Base-by-base conservation (phyloP, 2,888 invertebrate genomes). In the Drosophila borealis region DNA sequence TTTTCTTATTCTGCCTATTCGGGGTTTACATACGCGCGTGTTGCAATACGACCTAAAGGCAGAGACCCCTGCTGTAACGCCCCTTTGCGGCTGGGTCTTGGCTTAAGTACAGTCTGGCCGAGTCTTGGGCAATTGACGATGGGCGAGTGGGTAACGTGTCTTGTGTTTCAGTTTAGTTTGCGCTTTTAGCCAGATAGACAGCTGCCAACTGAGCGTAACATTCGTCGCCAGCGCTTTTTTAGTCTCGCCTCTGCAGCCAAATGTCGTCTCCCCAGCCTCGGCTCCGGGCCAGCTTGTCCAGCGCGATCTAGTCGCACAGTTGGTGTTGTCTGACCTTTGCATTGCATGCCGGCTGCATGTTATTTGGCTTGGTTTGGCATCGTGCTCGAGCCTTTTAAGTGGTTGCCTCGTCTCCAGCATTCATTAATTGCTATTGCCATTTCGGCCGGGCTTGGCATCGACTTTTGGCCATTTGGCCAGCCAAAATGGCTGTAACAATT, bases 391-490 rank as follows among this genome's bases (percentile, higher is more conserved):
- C 72, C 78, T 76, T 76, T 76, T 77, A 73, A 77, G 78, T 77
- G 76, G 41, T 48, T 69, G 68, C 45, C 42, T 65, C 51, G 61
- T 64, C 77, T 49, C 44, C 57, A 65, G 79, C 66, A 78, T 74
- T 69, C 78, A 75, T 81, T 82, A 82, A 82, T 82, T 82, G 84
- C 81, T 80, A 56, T 77, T 86, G 82, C 79, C 81, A 78, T 85
- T 85, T 85, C 49, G 61, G 60, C 63, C 64, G 55, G 73, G 73
- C 59, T 59, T 72, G 77, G 54, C 69, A 53, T 10, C 57, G 63
- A 61, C 70, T 66, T 72, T 70, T 65, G 72, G 74, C 78, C 72
- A 72, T 80, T 62, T 63, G 29, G 48, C 49, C 54, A 17, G 46
- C 53, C 21, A 63, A 70, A 60, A 60, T 66, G 56, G 45, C 60